Base-by-base conservation (phyloP, 1,140 invertebrate species). In the Aphelinus atriplicis region DNA sequence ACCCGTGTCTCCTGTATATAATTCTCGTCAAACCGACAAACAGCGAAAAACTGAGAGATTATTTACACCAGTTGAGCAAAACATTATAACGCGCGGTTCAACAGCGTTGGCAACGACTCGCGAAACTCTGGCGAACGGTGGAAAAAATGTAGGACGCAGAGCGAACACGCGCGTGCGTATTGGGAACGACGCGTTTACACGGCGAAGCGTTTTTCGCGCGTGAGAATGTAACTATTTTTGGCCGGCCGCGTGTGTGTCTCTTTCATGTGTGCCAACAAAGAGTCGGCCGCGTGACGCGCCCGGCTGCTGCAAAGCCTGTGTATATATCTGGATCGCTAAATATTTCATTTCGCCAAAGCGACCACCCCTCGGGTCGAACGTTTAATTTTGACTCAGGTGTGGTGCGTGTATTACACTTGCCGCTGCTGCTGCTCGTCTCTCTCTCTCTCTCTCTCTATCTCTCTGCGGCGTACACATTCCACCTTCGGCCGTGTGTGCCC, bases 301-400 rank as follows among this genome's bases (percentile, higher is more conserved):
- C 26, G 26, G 26, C n/a, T 50, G 53, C 67, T 64, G 48, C 58
- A 71, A 42, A 50, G n/a, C 26, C 47, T 45, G 42, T 10, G 48
- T 56, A 64, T 56, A 63, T 45, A 65, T 26, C 10, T 50, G 82
- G 83, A 82, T 85, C 80, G 81, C 82, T 84, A 85, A 86, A 85
- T 85, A 86, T 86, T 86, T 86, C 83, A 86, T 86, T 86, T 85
- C 76, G 78, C 4, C 57, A 26, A 26, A 26, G 26, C 51, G 60
- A 60, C 57, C 7, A 58, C 60, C 66, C 67, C 65, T 50, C 57
- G 3, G 76, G 78, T 83, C 79, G 79, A 81, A 84, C 81, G 80
- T 84, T 86, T 84, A 83, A 86, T 85, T 84, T 85, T 77, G 81
- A 79, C 81, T 84, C 85, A 86, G 85, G 85, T 86, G 83, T 80